Base-by-base conservation (phyloP, 2,113 vertebrate species). In the Alethe castanea region DNA sequence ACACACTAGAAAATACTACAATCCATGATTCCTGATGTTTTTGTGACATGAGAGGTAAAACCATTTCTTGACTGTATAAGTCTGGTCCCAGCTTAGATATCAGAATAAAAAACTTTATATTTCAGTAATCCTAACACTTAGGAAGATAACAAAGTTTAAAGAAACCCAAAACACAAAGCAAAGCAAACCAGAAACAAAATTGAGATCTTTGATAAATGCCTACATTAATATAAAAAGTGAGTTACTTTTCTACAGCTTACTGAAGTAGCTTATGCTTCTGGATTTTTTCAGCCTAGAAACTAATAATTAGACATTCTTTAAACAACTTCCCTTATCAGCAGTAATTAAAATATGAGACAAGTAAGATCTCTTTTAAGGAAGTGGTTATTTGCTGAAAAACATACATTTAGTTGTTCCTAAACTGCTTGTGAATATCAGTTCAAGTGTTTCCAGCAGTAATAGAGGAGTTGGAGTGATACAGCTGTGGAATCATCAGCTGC, bases 361-460 rank as follows among this genome's bases (percentile, higher is more conserved):
- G 42, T 62, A 81, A 92, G 69, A 31, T 88, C 50, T 92, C 82
- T 89, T 86, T 81, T 84, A 89, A 94, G 65, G 78, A 94, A 87
- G 61, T 71, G n/a, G 59, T 82, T 94, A 81, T 92, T 86, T 96
- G 78, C 81, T 87, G 74, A 93, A 91, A 89, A 95, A 64, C 26
- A 82, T 64, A 12, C 10, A 44, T 91, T 76, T 81, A 17, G 40
- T 81, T 91, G 61, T 89, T 91, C 90, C 78, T 61, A 87, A 81
- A 87, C 40, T 77, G 81, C 48, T 93, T 87, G 26, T 60, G 92
- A 81, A 7, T 87, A 60, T 76, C 61, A 56, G 29, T 65, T 91
- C 48, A 72, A 91, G 90, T 89, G 65, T 65, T 96, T 84, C 35
- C 92, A 95, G 78, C 90, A 95, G 92, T 42, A 44, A 9, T 56